Evolutionary conservation across 2,797 vertebrate genomes (phyloP).

Genomic region (Podarcis lilfordi): DNA sequence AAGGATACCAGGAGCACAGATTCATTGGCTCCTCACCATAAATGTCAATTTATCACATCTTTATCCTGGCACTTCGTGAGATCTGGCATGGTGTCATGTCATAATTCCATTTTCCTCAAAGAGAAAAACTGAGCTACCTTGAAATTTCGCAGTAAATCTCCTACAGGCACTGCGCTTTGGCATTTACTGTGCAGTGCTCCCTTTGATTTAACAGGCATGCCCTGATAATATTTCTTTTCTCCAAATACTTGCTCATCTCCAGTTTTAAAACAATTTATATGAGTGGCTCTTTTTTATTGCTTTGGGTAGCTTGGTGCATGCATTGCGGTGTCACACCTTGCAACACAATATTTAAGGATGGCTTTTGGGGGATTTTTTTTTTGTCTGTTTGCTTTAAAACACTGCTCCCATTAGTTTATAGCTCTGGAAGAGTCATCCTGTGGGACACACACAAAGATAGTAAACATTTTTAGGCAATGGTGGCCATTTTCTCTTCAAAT

Average conservation of each 20-base stretch:
- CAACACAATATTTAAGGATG: constrained; percentile 62
- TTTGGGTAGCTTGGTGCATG: constrained; percentile 55
- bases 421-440: constrained; percentile 8
- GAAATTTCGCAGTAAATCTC: constrained; percentile 67
- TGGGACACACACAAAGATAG: background rate
- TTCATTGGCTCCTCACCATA: constrained; percentile 44
- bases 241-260: constrained; percentile 66
- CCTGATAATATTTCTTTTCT: constrained; percentile 62
- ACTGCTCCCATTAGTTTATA: constrained; percentile 58
- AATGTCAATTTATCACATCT: constrained; percentile 48
- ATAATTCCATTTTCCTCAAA: constrained; percentile 71
- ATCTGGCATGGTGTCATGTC: constrained; percentile 60
- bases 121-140: constrained; percentile 60
- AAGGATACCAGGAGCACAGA: constrained; percentile 19
- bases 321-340: constrained; percentile 53
- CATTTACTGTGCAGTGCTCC: constrained; percentile 66
- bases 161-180: constrained; percentile 42
- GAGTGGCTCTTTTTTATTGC: constrained; percentile 62
- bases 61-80: constrained; percentile 49
- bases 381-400: constrained; percentile 46
- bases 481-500: background rate
- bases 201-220: constrained; percentile 69
- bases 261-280: constrained; percentile 72
- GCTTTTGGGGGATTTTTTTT: constrained; percentile 34
- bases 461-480: constrained; percentile 19